Conservation (phyloP, 2,113 vertebrate genomes). For the Nycticorax nycticorax region DNA sequence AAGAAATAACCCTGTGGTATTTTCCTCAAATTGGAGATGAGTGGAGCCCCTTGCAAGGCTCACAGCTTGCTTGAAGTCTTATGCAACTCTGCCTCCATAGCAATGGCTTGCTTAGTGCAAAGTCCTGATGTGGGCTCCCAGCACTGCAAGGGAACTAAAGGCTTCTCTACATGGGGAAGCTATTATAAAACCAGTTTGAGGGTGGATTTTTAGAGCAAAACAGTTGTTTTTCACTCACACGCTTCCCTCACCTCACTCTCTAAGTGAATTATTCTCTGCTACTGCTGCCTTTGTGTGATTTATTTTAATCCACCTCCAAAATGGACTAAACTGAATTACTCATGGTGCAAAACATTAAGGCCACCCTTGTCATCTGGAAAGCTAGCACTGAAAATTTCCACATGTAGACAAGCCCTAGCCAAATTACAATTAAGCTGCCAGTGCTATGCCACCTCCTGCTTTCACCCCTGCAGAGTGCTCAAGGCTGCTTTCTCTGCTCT, state of each 20-base stretch:
- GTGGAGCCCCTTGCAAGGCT: not conserved
- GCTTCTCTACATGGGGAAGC: not conserved
- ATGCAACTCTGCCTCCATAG: not conserved
- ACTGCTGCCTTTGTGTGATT: conserved; percentile 11
- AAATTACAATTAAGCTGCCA: conserved; percentile 13
- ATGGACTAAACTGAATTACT: conserved; percentile 28
- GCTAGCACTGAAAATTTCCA: conserved; percentile 18
- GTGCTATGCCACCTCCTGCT: not conserved
- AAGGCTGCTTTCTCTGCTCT: not conserved
- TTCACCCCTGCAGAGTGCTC: not conserved
- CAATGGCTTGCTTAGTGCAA: not conserved
- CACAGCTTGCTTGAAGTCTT: conserved; percentile 17
- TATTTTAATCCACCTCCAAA: conserved; percentile 38
- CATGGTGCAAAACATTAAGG: conserved; percentile 1
- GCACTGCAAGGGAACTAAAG: not conserved
- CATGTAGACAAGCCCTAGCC: not conserved
- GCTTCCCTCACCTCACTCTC: not conserved
- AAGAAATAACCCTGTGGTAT: not conserved
- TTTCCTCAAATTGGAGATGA: not conserved
- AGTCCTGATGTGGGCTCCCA: not conserved
- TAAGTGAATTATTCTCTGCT: conserved; percentile 18
- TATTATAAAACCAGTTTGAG: conserved; percentile 34
- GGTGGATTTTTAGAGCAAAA: conserved; percentile 23
- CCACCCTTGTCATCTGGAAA: conserved; percentile 6
- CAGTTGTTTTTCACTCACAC: not conserved